Evolutionary conservation across 2,797 vertebrate species (phyloP).

Genomic region (Enteromius anoplus): DNA sequence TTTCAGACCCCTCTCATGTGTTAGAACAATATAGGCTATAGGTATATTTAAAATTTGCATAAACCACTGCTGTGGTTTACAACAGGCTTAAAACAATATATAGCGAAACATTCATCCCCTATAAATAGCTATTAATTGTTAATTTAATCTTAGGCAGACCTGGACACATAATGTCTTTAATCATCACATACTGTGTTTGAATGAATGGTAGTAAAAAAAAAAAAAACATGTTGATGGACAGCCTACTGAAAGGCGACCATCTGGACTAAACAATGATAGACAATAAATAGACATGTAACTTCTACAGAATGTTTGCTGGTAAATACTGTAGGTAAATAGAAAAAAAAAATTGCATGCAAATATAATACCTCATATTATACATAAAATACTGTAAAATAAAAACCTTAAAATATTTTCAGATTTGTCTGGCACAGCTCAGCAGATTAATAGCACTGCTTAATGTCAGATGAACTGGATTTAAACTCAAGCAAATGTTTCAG

Average conservation of each 20-base stretch:
- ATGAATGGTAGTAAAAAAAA: not conserved
- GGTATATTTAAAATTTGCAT: not conserved
- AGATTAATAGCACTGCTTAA: slow-evolving; percentile 34
- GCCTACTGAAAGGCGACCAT: not conserved
- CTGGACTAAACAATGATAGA: not conserved
- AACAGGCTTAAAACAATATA: not conserved
- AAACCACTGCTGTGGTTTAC: not conserved
- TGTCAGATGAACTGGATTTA: slow-evolving; percentile 55
- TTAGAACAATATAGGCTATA: not conserved
- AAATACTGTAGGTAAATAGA: not conserved
- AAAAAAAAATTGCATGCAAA: not conserved
- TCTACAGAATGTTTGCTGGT: not conserved
- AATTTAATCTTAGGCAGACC: not conserved
- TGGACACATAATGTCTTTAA: not conserved
- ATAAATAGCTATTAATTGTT: not conserved
- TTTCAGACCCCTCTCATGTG: not conserved
- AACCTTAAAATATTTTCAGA: not conserved
- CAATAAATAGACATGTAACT: not conserved
- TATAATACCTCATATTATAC: not conserved
- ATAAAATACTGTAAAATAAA: not conserved
- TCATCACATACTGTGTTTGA: not conserved
- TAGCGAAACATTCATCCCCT: not conserved
- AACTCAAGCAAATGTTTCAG: slow-evolving; percentile 44
- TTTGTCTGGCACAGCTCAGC: not conserved
- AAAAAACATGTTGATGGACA: not conserved